Conservation (phyloP, 2,797 vertebrate genomes). For the Taeniopygia guttata region DNA sequence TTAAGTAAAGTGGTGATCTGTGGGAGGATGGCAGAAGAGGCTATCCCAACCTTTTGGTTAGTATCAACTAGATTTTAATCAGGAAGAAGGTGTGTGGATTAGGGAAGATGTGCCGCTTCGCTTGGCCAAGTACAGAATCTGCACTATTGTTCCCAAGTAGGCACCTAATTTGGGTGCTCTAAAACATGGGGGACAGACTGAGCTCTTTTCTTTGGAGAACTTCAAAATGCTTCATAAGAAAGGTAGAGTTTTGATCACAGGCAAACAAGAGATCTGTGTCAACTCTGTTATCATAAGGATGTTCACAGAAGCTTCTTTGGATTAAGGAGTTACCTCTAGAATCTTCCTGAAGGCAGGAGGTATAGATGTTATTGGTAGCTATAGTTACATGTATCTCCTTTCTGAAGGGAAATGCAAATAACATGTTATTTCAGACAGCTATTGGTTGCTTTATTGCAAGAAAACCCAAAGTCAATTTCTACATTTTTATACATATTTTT, state of each 20-base stretch:
- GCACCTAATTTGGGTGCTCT: not conserved
- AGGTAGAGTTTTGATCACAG: not conserved
- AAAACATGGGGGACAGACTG: not conserved
- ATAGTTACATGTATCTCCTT: conserved; percentile 65
- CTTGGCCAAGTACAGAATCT: not conserved
- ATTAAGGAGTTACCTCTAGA: conserved; percentile 33
- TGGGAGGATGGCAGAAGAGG: not conserved
- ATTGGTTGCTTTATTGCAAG: conserved; percentile 32
- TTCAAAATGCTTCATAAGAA: not conserved
- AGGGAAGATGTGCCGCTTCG: not conserved
- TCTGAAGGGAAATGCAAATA: conserved; percentile 55
- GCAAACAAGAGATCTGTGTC: not conserved
- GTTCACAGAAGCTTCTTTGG: conserved; percentile 33
- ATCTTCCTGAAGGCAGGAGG: conserved; percentile 41
- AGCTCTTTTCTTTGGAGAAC: not conserved
- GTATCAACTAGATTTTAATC: not conserved
- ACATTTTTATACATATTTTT: conserved; percentile 21
- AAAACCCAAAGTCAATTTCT: conserved; percentile 1
- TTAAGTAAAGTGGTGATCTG: not conserved
- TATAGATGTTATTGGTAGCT: conserved; percentile 61
- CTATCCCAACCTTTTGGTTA: not conserved
- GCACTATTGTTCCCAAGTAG: not conserved
- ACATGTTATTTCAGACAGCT: conserved; percentile 33
- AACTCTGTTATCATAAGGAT: not conserved
- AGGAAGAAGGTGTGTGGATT: not conserved